phyloP scores from a whole-genome alignment of 2,888 invertebrate species.

The Scrobipalpa costella region DNA sequence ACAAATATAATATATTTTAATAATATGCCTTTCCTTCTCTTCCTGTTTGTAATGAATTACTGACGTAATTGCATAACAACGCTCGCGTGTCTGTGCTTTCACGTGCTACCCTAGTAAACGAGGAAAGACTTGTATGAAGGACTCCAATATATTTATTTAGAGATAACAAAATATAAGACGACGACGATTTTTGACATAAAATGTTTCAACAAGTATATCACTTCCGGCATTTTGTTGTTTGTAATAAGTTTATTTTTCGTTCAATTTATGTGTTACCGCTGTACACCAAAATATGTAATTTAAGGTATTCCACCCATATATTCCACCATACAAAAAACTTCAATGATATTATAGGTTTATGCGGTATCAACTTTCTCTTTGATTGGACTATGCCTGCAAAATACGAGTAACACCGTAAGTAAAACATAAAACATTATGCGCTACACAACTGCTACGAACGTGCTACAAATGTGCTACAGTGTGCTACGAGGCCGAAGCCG shows the following conservation, averaged over 20 bases:
- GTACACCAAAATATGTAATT: neutral
- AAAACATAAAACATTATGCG: slow-evolving; percentile 12
- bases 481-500: neutral
- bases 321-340: slow-evolving; percentile 3
- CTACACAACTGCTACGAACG: neutral
- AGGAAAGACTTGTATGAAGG: too few species aligned
- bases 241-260: too few species aligned
- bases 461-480: neutral
- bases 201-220: too few species aligned
- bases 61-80: slow-evolving; percentile 18
- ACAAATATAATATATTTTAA: neutral
- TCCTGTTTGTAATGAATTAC: slow-evolving; percentile 8
- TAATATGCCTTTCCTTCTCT: neutral
- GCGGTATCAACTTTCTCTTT: too few species aligned
- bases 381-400: slow-evolving; percentile 2
- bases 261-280: too few species aligned
- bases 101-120: neutral
- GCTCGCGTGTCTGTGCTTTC: slow-evolving; percentile 6
- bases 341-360: neutral
- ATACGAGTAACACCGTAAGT: slow-evolving; percentile 7
- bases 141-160: too few species aligned
- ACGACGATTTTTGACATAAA: too few species aligned
- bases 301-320: too few species aligned
- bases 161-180: too few species aligned
- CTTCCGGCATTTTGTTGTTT: too few species aligned